These are phyloP conservation scores for Leptinotarsa tumamoca DNA, from an alignment of 2,888 invertebrate genomes.

Conservation along the genomic window DNA sequence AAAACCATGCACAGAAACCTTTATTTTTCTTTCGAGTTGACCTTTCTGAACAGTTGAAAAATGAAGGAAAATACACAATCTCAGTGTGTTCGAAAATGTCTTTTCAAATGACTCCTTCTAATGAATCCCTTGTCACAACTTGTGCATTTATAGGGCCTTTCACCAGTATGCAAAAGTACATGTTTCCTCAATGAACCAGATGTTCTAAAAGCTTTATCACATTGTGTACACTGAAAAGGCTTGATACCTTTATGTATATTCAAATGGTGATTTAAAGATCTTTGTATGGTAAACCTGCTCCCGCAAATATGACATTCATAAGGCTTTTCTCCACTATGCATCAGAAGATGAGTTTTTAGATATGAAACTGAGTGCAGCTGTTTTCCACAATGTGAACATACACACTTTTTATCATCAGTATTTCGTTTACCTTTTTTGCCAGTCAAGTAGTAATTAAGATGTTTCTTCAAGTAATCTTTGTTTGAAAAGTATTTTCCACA, in stretches of 20 bases:
- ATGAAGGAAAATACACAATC: background rate
- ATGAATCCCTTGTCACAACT: constrained; percentile 44
- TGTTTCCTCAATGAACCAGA: constrained; percentile 39
- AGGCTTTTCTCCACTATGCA: constrained; percentile 43
- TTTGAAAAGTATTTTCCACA: constrained; percentile 42
- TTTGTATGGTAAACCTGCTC: constrained; percentile 38
- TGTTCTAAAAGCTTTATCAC: constrained; percentile 42
- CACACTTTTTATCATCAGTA: constrained; percentile 36
- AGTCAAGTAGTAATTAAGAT: constrained; percentile 40
- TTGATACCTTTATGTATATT: constrained; percentile 46
- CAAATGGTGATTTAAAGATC: constrained; percentile 42
- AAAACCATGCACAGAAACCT: too few species aligned
- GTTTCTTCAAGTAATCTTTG: constrained; percentile 43
- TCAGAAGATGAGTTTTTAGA: constrained; percentile 40
- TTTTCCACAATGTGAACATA: constrained; percentile 44
- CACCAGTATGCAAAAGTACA: constrained; percentile 37
- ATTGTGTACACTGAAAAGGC: constrained; percentile 42
- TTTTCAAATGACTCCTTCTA: constrained; percentile 42
- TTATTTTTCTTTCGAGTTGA: too few species aligned
- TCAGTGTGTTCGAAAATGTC: constrained; percentile 41
- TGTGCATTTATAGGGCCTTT: constrained; percentile 42
- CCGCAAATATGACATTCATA: constrained; percentile 42
- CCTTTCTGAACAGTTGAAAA: background rate
- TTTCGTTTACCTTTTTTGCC: constrained; percentile 34
- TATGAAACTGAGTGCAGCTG: constrained; percentile 42